Conservation (phyloP, 1,140 invertebrate genomes). For the Papilio glaucus region DNA sequence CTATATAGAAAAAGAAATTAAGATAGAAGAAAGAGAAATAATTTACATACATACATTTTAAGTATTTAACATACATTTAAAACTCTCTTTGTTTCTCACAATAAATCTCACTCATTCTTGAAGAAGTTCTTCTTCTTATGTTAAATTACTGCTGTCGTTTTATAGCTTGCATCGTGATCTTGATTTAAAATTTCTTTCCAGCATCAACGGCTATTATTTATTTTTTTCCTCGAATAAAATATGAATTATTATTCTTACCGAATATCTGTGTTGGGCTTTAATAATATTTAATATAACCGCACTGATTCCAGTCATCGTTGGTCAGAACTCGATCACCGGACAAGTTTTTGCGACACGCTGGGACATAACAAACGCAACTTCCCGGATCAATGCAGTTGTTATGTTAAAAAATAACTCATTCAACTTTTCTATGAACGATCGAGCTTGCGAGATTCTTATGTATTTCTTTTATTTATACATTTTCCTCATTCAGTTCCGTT, state of each 20-base stretch:
- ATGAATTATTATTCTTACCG: constrained; percentile 4
- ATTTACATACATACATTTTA: no score
- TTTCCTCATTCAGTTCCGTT: constrained; percentile 16
- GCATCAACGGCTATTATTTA: neutral
- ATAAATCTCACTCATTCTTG: no score
- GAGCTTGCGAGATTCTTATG: neutral
- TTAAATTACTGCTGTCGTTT: no score
- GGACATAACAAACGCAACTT: constrained; percentile 32
- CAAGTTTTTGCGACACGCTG: constrained; percentile 1
- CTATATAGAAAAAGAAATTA: no score
- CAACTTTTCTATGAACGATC: constrained; percentile 31
- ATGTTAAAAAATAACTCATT: constrained; percentile 32
- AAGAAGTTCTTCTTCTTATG: no score
- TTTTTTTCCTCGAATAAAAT: neutral
- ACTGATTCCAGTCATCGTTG: constrained; percentile 5
- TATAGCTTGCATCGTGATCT: no score
- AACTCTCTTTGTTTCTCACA: no score
- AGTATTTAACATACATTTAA: no score
- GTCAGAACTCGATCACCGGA: neutral
- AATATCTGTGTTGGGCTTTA: neutral
- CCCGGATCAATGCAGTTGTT: constrained; percentile 28
- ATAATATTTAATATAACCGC: constrained; percentile 18
- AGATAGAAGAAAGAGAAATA: no score
- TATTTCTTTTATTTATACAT: neutral
- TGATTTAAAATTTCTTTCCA: neutral